Base-by-base conservation (phyloP, 2,888 invertebrate genomes). In the Andrena flavipes region DNA sequence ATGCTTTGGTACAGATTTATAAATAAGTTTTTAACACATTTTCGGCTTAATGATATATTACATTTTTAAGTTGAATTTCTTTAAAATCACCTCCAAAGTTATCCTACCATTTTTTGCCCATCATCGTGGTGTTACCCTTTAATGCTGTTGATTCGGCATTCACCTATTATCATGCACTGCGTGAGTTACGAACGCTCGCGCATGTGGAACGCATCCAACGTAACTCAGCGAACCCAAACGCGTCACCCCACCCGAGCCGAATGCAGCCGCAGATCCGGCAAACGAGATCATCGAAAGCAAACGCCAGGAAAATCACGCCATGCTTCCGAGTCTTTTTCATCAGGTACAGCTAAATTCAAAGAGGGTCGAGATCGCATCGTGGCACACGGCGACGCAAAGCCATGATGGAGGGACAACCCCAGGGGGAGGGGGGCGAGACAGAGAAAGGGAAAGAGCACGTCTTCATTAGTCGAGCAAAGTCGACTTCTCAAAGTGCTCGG, bases 401-500 rank as follows among this genome's bases (percentile, higher is more conserved):
- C 16, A 7, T 0, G 29, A 3, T 0, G 13, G 3, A 30, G 33
- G 26, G 48, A 5, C 42, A 10, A 48, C 35, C 10, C 6, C 8
- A 13, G 16, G 5, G 20, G n/a, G 23, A 0, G 20, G 2, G 20
- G 42, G 6, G 3, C 16, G 10, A 4, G 16, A 2, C 10, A 6
- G 13, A 10, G 29, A 2, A 29, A 35, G 33, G 10, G 64, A 68
- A 42, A 48, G 64, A 72, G 67, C 62, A 72, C 65, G 73, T 85
- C 77, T 77, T 80, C 77, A 84, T 78, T 78, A 77, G 72, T 72
- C 56, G 35, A 51, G 54, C 63, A 72, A 81, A 87, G 82, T 85
- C 73, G 87, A 87, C 85, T 88, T 83, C 81, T 75, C 87, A 71
- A 85, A 87, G 82, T 88, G 84, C 80, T 87, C 82, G 63, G 83